Evolutionary conservation across 2,113 vertebrate species (phyloP), one percentile per base, ranked within the genome.

Genomic region (Asarcornis scutulata): DNA sequence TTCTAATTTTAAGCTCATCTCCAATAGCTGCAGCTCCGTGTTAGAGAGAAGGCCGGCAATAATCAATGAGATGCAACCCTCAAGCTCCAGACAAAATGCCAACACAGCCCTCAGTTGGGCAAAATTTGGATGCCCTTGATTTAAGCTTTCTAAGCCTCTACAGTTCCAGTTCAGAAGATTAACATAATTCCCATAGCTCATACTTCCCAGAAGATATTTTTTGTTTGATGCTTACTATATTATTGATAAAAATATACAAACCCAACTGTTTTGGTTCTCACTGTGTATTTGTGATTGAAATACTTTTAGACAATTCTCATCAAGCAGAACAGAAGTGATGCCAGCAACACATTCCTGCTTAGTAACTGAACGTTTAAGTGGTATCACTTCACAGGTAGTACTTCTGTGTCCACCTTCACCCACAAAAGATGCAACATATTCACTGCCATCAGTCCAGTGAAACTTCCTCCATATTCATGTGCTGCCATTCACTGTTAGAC

Each of bases 101-200:
- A 97, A 25, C 40, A 68, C 44, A 95, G 71, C 22, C 84, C 93
- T 96, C 95, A 94, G 74, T 26, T 91, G 92, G 90, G 86, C 66
- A 92, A 96, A 96, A 96, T 93, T 96, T 97, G 96, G 93, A 97
- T 97, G 96, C 77, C 96, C 96, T 97, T 97, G 95, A 96, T 94
- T 96, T 96, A 95, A 95, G 96, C 96, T 84, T 94, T 91, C 80
- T 97, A 96, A 97, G 95, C 95, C 91, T 92, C 62, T 73, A 64
- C 86, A 92, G 73, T 79, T 96, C 95, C 95, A 95, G 90, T 96
- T 96, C 93, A 96, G 92, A 80, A 96, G 95, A 97, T 97, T 97
- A 97, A 86, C 91, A 17, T 69, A 96, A 96, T 94, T 97, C 95
- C 95, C 95, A 42, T 2, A 93, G 92, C 86, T 93, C 68, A 48